phyloP scores from a whole-genome alignment of 2,888 invertebrate genomes.

The Nomada ferruginata region DNA sequence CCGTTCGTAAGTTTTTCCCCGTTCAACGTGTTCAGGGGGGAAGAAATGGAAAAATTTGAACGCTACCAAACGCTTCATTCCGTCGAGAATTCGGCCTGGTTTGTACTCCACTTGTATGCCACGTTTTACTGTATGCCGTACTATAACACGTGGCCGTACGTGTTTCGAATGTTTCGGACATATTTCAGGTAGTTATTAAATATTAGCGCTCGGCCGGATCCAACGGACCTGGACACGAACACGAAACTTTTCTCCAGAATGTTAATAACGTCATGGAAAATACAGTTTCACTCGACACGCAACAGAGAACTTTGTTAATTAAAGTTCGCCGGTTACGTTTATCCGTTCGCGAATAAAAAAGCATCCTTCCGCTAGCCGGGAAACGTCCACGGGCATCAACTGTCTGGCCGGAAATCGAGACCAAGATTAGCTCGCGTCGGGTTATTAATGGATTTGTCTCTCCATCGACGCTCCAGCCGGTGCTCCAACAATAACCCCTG shows the following conservation, averaged over 20 bases:
- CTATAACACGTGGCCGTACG: neutral
- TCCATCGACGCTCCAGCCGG: neutral
- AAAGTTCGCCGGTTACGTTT: slow-evolving; percentile 39
- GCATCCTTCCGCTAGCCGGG: slow-evolving; percentile 1
- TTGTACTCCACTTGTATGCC: neutral
- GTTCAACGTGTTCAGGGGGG: no score
- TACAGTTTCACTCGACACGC: slow-evolving; percentile 2
- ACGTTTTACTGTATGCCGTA: no score
- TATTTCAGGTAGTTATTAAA: slow-evolving; percentile 30
- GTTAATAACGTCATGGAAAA: slow-evolving; percentile 39
- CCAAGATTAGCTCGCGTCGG: slow-evolving; percentile 12
- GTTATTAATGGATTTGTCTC: slow-evolving; percentile 10
- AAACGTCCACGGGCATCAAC: neutral
- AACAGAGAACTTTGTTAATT: slow-evolving; percentile 53
- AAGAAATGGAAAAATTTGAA: neutral
- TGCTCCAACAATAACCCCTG: neutral
- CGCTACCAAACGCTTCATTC: neutral
- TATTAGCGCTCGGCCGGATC: slow-evolving; percentile 14
- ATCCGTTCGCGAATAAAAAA: neutral
- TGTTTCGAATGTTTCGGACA: neutral
- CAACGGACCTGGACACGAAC: slow-evolving; percentile 6
- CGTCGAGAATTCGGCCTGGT: neutral
- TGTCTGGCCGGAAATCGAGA: neutral
- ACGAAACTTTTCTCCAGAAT: slow-evolving; percentile 15
- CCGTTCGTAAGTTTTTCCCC: slow-evolving; percentile 45